phyloP scores from a whole-genome alignment of 2,113 vertebrate genomes.

The rat (Rattus norvegicus) region DNA sequence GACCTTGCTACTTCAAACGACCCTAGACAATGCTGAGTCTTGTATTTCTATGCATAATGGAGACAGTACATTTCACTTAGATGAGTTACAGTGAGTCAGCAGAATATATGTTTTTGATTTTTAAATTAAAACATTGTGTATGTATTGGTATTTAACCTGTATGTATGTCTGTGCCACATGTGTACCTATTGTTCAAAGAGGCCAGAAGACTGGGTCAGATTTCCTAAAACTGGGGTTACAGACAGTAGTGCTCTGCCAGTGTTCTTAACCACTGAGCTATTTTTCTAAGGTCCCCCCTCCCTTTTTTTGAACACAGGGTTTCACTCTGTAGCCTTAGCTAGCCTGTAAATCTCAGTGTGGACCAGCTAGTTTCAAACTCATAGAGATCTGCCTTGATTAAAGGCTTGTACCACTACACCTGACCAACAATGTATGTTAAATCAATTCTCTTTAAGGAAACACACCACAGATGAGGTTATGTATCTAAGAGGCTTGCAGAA shows the following conservation, averaged over 20 bases:
- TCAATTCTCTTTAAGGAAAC: constrained; percentile 26
- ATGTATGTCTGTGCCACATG: neutral
- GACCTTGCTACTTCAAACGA: neutral
- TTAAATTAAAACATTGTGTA: neutral
- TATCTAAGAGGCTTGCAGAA: neutral
- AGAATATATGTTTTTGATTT: neutral
- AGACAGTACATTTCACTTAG: neutral
- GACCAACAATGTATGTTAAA: neutral
- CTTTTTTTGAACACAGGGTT: neutral
- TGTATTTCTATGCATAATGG: neutral
- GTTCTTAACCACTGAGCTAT: neutral
- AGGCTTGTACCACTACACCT: too few relatives aligned
- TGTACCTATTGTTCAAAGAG: neutral
- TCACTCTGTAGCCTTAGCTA: neutral
- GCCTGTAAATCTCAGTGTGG: neutral
- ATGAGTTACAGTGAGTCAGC: neutral
- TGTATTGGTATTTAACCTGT: neutral
- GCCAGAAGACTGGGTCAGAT: neutral
- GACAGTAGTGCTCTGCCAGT: neutral
- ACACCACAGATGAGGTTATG: neutral
- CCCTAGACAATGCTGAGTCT: neutral
- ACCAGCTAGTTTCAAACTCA: neutral
- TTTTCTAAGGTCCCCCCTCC: neutral
- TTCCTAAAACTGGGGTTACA: neutral
- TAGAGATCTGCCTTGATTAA: neutral